Evolutionary conservation across 2,888 invertebrate genomes (phyloP).

Genomic region (Criorhina ranunculi): DNA sequence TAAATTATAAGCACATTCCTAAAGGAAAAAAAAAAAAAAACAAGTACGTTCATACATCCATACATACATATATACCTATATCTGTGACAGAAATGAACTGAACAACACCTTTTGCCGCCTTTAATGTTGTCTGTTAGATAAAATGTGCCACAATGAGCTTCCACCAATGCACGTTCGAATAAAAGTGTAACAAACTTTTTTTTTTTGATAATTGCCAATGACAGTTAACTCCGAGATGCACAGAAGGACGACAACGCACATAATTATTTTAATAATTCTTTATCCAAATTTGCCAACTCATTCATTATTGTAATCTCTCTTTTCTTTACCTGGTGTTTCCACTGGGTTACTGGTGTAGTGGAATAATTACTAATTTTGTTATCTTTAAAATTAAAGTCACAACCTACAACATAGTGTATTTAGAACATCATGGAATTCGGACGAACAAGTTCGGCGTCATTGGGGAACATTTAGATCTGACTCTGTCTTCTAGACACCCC

Average conservation of each 20-base stretch:
- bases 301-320: slow-evolving; percentile 38
- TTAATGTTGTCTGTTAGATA: slow-evolving; percentile 56
- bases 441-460: too few relatives aligned
- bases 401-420: too few relatives aligned
- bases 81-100: slow-evolving; percentile 50
- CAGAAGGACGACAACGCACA: slow-evolving; percentile 22
- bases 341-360: slow-evolving; percentile 13
- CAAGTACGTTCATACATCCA: too few relatives aligned
- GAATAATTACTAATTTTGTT: slow-evolving; percentile 39
- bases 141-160: slow-evolving; percentile 12
- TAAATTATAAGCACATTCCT: slow-evolving; percentile 60
- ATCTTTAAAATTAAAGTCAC: slow-evolving; percentile 28
- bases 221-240: slow-evolving; percentile 27
- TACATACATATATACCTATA: too few relatives aligned
- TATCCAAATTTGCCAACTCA: slow-evolving; percentile 41
- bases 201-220: slow-evolving; percentile 40
- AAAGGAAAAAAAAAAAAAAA: slow-evolving; percentile 31
- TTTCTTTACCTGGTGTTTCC: slow-evolving; percentile 2
- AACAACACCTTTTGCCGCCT: slow-evolving; percentile 66
- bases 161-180: slow-evolving; percentile 23
- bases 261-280: slow-evolving; percentile 46
- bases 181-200: slow-evolving; percentile 30
- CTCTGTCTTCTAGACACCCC: too few relatives aligned
- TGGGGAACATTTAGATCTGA: too few relatives aligned
- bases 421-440: too few relatives aligned